Evolutionary conservation across 2,888 invertebrate species (phyloP).

Genomic region (Stenichneumon culpator): DNA sequence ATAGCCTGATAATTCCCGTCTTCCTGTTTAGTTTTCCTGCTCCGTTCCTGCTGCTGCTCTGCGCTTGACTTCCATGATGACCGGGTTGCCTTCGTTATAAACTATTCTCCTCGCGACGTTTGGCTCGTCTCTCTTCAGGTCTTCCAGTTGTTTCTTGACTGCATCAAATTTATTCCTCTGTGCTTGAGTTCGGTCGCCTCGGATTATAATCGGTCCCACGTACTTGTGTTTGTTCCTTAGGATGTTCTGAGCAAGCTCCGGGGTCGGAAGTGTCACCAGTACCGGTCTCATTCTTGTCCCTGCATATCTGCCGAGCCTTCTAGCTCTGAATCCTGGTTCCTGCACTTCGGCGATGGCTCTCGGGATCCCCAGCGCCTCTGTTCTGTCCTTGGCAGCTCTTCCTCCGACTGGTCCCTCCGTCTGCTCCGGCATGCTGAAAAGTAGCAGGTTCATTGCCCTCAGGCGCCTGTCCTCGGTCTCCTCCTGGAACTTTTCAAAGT

Average conservation of each 20-base stretch:
- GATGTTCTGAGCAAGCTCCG: background rate
- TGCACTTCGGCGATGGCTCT: background rate
- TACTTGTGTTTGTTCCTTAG: constrained; percentile 9
- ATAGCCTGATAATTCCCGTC: background rate
- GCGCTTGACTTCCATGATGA: background rate
- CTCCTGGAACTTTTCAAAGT: background rate
- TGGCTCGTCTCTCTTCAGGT: background rate
- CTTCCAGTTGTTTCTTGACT: background rate
- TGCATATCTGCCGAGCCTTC: background rate
- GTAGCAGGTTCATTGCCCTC: background rate
- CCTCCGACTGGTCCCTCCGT: background rate
- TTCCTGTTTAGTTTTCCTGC: background rate
- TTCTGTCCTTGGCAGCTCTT: background rate
- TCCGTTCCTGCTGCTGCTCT: background rate
- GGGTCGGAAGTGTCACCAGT: background rate
- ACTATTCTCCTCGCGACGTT: background rate
- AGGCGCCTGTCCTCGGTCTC: constrained; percentile 1
- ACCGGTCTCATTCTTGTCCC: background rate
- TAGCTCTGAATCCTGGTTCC: too few relatives aligned
- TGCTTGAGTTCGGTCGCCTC: background rate
- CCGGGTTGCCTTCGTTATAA: background rate
- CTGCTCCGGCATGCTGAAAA: constrained; percentile 11
- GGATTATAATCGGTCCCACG: background rate
- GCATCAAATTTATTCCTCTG: background rate
- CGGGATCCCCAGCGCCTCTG: background rate